Evolutionary conservation across 2,888 invertebrate genomes (phyloP), one percentile per base, ranked within the genome.

Genomic region (Ecdyonurus torrentis): DNA sequence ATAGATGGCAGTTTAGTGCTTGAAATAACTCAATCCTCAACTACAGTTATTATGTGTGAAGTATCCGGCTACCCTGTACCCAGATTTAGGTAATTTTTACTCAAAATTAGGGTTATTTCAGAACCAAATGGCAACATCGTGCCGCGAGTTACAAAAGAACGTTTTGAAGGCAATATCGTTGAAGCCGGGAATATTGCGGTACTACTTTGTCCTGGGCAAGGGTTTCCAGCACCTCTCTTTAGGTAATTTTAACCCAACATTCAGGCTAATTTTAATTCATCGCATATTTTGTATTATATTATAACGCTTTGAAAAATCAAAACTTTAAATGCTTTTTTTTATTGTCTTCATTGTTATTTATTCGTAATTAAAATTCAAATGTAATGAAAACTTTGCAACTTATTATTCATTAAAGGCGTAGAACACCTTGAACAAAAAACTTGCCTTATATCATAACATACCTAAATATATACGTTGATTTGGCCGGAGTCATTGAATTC

Each of bases 51-150:
- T 24, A 65, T 71, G 61, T 73, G 73, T 65, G 69, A 70, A 59
- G 71, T 70, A 58, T 68, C 70, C 62, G 73, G 72, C 50, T 73
- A 68, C 65, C 74, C 74, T 62, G 70, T 73, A 22, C 74, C 74
- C 15, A 64, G 68, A 52, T 72, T 69, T 69, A 71, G 73, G 74
- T 74, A 70, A 66, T 52, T 55, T 37, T 37, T 37, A 37, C 37
- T 15, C 37, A 10, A 5, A 37, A 37, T 15, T 15, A 37, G 15
- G 37, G 7, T 60, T 18, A 15, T 66, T 65, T n/a, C 66, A 67
- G 67, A 66, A 63, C 67, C 67, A 52, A 65, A 65, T 63, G 67
- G 65, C 60, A 67, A 67, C 64, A 66, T 70, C 59, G 65, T 65
- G 23, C 69, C 69, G 59, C 66, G 68, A 61, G 69, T 69, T 58